Conservation (phyloP, 1,140 invertebrate species). For the Maniola jurtina region DNA sequence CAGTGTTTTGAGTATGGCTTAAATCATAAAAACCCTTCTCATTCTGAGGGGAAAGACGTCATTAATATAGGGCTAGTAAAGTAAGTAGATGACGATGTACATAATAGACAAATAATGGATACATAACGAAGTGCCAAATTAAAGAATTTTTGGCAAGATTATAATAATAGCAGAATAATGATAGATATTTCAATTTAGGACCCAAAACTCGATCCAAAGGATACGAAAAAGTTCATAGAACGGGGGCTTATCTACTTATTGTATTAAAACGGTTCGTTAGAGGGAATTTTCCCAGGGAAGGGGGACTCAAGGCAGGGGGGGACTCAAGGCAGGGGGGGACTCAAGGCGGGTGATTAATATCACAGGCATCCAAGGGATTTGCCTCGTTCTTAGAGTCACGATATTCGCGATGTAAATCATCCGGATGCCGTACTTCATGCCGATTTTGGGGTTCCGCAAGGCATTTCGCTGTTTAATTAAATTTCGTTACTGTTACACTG, state of each 20-base stretch:
- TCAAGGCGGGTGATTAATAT: conserved; percentile 66
- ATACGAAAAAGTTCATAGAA: conserved; percentile 13
- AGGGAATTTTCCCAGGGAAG: conserved; percentile 46
- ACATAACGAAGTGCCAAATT: too few relatives aligned
- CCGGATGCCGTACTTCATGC: conserved; percentile 41
- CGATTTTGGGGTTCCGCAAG: conserved; percentile 35
- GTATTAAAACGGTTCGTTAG: conserved; percentile 45
- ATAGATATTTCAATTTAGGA: too few relatives aligned
- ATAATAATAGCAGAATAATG: too few relatives aligned
- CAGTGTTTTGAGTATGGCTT: too few relatives aligned
- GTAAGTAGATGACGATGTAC: too few relatives aligned
- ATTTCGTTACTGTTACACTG: conserved; percentile 6
- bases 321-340: conserved; percentile 46
- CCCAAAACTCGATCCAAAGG: background rate
- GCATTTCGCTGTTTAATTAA: conserved; percentile 20
- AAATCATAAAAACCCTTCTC: too few relatives aligned
- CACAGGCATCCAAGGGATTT: conserved; percentile 60
- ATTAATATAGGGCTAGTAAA: too few relatives aligned
- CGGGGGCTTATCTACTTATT: conserved; percentile 38
- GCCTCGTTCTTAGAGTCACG: conserved; percentile 56
- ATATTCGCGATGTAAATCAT: conserved; percentile 60
- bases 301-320: conserved; percentile 49
- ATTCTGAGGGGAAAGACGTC: too few relatives aligned
- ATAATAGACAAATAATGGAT: too few relatives aligned
- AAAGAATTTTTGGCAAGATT: too few relatives aligned